Evolutionary conservation across 2,888 invertebrate genomes (phyloP).

Genomic region (Petrophora chlorosata): DNA sequence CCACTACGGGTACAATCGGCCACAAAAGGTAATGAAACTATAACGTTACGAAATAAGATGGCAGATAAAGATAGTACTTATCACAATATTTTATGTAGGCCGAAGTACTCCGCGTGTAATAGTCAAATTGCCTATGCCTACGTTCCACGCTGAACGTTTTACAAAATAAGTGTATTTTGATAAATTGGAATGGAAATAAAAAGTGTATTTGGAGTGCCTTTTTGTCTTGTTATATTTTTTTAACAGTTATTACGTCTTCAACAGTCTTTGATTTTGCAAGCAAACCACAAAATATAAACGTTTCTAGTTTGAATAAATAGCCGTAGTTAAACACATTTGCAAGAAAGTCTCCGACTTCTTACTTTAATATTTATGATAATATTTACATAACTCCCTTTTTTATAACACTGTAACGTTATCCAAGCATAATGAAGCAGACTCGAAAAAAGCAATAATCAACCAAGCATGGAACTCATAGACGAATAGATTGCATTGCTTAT

Average conservation of each 20-base stretch:
- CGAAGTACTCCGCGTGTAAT: slow-evolving; percentile 14
- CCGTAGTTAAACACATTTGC: neutral
- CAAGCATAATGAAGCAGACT: slow-evolving; percentile 39
- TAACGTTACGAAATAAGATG: slow-evolving; percentile 25
- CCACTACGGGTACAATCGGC: slow-evolving; percentile 9
- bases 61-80: slow-evolving; percentile 28
- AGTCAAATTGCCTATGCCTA: slow-evolving; percentile 15
- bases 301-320: neutral
- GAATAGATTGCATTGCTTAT: slow-evolving; percentile 32
- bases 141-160: too few relatives aligned
- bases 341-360: slow-evolving; percentile 1
- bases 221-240: too few relatives aligned
- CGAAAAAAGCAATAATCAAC: slow-evolving; percentile 38
- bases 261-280: too few relatives aligned
- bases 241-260: too few relatives aligned
- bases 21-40: slow-evolving; percentile 27
- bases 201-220: too few relatives aligned
- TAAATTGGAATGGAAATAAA: too few relatives aligned
- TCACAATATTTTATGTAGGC: slow-evolving; percentile 12
- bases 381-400: slow-evolving; percentile 42
- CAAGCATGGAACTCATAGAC: slow-evolving; percentile 42
- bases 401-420: slow-evolving; percentile 45
- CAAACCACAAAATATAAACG: too few relatives aligned
- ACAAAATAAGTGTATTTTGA: too few relatives aligned
- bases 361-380: slow-evolving; percentile 28